Evolutionary conservation across 2,797 vertebrate genomes (phyloP).

Genomic region (Threskiornis aethiopicus): DNA sequence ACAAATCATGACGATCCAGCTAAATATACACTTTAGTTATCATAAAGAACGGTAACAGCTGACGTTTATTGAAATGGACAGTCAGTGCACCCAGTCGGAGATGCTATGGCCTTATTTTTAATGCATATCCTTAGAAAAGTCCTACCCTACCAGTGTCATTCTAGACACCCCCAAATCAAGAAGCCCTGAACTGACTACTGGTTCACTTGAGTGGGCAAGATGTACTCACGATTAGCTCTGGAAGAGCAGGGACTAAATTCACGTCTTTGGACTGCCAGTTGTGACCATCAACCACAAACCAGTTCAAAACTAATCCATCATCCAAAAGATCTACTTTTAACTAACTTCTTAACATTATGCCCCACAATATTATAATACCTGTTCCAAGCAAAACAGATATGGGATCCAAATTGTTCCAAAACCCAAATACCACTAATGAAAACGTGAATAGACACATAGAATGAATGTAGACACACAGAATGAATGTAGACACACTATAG

Average conservation of each 20-base stretch:
- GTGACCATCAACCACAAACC: not conserved
- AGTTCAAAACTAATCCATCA: not conserved
- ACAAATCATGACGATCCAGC: not conserved
- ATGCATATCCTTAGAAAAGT: not conserved
- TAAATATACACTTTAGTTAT: not conserved
- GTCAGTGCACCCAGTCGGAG: not conserved
- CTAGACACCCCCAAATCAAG: not conserved
- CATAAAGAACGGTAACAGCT: not conserved
- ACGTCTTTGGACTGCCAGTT: not conserved
- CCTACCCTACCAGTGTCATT: too few species aligned
- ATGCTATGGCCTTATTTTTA: not conserved
- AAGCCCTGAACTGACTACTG: not conserved
- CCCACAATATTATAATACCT: not conserved
- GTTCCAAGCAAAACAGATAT: not conserved
- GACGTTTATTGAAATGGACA: not conserved
- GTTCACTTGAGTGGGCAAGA: not conserved
- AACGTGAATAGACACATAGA: not conserved
- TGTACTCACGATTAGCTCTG: not conserved
- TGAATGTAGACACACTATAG: not conserved
- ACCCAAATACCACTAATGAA: not conserved
- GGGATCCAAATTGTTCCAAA: not conserved
- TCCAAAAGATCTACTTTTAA: not conserved
- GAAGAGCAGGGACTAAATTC: not conserved
- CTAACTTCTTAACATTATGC: not conserved
- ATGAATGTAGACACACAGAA: not conserved